phyloP scores from a whole-genome alignment of 2,797 vertebrate genomes.

The Melanotaenia parkinsoni region DNA sequence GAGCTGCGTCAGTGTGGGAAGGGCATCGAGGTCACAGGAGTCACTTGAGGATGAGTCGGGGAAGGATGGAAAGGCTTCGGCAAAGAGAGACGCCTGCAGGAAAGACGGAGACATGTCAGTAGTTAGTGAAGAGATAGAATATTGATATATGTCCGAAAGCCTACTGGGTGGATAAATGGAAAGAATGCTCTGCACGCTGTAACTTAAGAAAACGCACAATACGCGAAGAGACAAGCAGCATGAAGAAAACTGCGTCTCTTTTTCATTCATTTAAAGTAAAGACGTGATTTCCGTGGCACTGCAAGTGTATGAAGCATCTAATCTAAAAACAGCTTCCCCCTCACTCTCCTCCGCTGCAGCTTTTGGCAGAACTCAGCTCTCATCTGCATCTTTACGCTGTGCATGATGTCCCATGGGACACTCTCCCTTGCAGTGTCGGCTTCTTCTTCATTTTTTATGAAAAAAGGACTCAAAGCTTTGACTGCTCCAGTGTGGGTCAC shows the following conservation, averaged over 20 bases:
- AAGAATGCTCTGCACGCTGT: not conserved
- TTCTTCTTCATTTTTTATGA: not conserved
- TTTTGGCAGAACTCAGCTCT: slow-evolving; percentile 30
- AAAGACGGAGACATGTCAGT: slow-evolving; percentile 20
- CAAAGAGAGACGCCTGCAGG: slow-evolving; percentile 72
- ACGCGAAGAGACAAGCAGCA: not conserved
- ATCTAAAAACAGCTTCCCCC: slow-evolving; percentile 29
- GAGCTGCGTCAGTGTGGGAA: slow-evolving; percentile 78
- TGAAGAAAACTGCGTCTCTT: not conserved
- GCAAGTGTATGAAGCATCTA: slow-evolving; percentile 6
- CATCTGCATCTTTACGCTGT: slow-evolving; percentile 47
- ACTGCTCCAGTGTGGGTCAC: slow-evolving; percentile 5
- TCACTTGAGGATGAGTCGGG: slow-evolving; percentile 33
- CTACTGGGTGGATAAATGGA: not conserved
- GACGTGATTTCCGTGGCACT: not conserved
- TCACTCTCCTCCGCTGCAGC: slow-evolving; percentile 30
- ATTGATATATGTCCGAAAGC: not conserved
- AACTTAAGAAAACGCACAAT: not conserved
- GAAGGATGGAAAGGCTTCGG: slow-evolving; percentile 74
- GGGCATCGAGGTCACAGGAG: slow-evolving; percentile 41
- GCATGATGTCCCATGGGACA: slow-evolving; percentile 40
- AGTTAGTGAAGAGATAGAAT: not conserved
- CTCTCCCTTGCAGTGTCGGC: slow-evolving; percentile 11
- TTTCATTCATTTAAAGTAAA: slow-evolving; percentile 3
- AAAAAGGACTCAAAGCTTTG: slow-evolving; percentile 6